These are phyloP conservation scores for Protobothrops mucrosquamatus DNA, from an alignment of 2,113 vertebrate genomes.

Conservation along the genomic window DNA sequence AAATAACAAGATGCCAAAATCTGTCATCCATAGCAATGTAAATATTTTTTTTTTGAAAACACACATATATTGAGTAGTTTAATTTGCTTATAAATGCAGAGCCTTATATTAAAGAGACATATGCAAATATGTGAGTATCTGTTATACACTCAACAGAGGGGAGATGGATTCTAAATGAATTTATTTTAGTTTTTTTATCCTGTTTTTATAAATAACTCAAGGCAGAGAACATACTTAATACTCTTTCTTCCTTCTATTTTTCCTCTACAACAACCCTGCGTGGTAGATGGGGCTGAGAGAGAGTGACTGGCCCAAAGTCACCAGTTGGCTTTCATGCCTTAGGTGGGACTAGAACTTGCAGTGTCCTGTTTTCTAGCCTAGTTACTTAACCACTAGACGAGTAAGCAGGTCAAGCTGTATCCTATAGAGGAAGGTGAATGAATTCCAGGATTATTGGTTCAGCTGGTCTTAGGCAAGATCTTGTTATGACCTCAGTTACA, in stretches of 20 bases:
- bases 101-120: not conserved
- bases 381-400: not conserved
- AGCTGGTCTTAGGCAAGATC: not conserved
- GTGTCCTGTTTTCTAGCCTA: not conserved
- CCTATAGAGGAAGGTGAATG: not conserved
- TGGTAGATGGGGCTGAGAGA: not conserved
- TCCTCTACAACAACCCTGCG: not conserved
- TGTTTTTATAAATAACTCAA: not conserved
- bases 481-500: not conserved
- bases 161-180: not conserved
- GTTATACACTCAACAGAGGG: not conserved
- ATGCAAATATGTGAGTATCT: not conserved
- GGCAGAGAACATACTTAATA: not conserved
- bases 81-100: not conserved
- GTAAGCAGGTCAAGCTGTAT: not conserved
- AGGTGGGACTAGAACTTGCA: not conserved
- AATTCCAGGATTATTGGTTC: not conserved
- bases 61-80: not conserved
- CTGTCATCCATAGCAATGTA: slow-evolving; percentile 37
- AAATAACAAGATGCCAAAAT: slow-evolving; percentile 22
- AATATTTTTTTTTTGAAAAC: not conserved
- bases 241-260: not conserved
- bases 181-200: not conserved
- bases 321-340: not conserved
- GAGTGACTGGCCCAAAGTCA: not conserved